A percentile compares a stretch with the other conserved stretches of the same genome.
phyloP scores from a whole-genome alignment of 2,797 vertebrate species.

The Macrochelys suwanniensis region DNA sequence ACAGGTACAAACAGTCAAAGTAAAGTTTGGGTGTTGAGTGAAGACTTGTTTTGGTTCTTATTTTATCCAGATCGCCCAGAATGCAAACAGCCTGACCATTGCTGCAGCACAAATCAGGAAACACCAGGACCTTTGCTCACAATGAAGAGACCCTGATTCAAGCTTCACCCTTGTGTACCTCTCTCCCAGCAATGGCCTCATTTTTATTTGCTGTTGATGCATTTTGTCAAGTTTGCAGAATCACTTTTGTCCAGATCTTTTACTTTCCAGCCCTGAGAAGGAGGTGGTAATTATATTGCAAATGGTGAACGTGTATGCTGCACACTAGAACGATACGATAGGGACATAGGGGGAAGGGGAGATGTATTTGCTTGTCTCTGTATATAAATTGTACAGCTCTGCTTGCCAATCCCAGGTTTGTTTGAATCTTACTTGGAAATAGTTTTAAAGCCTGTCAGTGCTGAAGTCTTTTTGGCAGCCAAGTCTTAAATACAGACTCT shows the following conservation, averaged over 20 bases:
- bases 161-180: not conserved
- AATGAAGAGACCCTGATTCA: not conserved
- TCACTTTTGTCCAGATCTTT: not conserved
- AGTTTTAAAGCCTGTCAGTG: constrained; percentile 40
- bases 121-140: not conserved
- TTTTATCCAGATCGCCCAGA: constrained; percentile 12
- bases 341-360: not conserved
- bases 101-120: not conserved
- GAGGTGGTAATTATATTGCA: not conserved
- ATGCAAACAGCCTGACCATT: not conserved
- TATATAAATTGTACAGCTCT: not conserved
- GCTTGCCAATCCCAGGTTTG: constrained; percentile 33
- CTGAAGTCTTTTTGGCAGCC: constrained; percentile 58
- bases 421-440: constrained; percentile 9
- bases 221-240: not conserved
- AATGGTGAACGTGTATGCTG: not conserved
- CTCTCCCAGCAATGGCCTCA: not conserved
- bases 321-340: not conserved
- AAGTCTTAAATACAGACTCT: constrained; percentile 60
- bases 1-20: not conserved
- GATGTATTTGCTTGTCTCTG: constrained; percentile 30
- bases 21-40: not conserved
- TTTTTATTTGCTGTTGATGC: not conserved
- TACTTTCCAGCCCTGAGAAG: not conserved
- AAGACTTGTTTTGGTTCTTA: constrained; percentile 30